phyloP scores from a whole-genome alignment of 2,797 vertebrate species.

The Syngnathus acus region DNA sequence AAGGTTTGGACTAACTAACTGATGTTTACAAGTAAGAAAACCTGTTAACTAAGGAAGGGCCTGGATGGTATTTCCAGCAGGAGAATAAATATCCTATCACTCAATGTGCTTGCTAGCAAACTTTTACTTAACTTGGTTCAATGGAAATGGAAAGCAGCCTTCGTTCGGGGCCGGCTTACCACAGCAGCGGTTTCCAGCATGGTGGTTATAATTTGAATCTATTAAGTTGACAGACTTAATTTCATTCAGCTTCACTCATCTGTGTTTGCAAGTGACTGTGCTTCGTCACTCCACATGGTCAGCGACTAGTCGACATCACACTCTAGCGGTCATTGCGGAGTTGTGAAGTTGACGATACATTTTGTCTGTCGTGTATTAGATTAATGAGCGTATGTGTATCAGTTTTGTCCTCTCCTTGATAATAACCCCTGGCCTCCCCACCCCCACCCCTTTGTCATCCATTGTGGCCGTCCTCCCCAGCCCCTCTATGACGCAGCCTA shows the following conservation, averaged over 20 bases:
- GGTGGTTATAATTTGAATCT: not conserved
- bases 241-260: not conserved
- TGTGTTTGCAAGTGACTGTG: not conserved
- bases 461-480: conserved; percentile 63
- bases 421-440: conserved; percentile 58
- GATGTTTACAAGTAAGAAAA: too few relatives aligned
- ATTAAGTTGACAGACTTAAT: not conserved
- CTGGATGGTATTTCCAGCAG: too few relatives aligned
- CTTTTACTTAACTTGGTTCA: too few relatives aligned
- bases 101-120: too few relatives aligned
- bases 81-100: too few relatives aligned
- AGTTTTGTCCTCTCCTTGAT: conserved; percentile 46
- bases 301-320: not conserved
- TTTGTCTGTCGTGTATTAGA: conserved; percentile 7
- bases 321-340: not conserved
- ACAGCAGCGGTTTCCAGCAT: too few relatives aligned
- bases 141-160: too few relatives aligned
- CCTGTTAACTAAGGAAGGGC: too few relatives aligned
- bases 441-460: conserved; percentile 12
- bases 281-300: not conserved
- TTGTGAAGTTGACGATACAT: not conserved
- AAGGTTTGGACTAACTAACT: too few relatives aligned
- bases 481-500: conserved; percentile 96
- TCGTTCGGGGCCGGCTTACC: too few relatives aligned
- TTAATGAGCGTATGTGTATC: conserved; percentile 4